A percentile compares a stretch with the other conserved stretches of the same genome.
Conservation (phyloP, 1,140 invertebrate genomes). For the Sweltsa coloradensis region DNA sequence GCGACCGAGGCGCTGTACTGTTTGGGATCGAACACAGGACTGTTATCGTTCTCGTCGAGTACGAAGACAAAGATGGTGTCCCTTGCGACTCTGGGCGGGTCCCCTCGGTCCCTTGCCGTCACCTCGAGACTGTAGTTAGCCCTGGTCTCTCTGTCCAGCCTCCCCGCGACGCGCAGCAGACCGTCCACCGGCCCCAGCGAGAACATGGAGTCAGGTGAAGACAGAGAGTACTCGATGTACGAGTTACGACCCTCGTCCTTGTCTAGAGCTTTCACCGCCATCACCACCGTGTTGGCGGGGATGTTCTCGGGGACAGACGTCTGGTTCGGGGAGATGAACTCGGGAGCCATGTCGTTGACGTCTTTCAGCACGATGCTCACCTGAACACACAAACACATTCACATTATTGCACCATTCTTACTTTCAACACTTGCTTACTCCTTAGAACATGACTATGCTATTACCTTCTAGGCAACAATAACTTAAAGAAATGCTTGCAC, state of each 20-base stretch:
- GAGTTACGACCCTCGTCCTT: constrained; percentile 88
- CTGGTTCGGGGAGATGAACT: constrained; percentile 72
- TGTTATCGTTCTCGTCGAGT: constrained; percentile 89
- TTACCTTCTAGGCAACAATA: constrained; percentile 9
- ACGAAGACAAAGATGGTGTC: constrained; percentile 60
- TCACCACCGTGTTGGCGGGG: constrained; percentile 76
- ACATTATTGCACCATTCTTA: neutral
- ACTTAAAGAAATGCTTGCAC: no score
- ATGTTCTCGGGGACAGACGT: constrained; percentile 75
- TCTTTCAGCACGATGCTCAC: constrained; percentile 80
- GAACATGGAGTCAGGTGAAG: constrained; percentile 50
- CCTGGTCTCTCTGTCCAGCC: constrained; percentile 70
- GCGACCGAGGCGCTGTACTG: constrained; percentile 77
- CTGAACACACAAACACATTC: constrained; percentile 33
- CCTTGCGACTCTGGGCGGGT: constrained; percentile 60
- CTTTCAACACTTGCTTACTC: neutral
- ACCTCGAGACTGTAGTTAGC: constrained; percentile 71
- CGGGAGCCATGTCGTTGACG: constrained; percentile 88
- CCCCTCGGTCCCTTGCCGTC: constrained; percentile 77
- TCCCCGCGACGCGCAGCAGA: constrained; percentile 62
- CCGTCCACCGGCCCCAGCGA: constrained; percentile 79
- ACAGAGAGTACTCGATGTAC: constrained; percentile 77
- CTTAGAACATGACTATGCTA: constrained; percentile 5
- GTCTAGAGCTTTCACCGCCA: constrained; percentile 83
- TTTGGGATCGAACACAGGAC: constrained; percentile 76